A percentile compares a stretch with the other conserved stretches of the same genome.
These are phyloP conservation scores for Rhopilema esculentum DNA, from an alignment of 30 jellyfish, hydroid and myxozoan genomes.

Conservation along the genomic window DNA sequence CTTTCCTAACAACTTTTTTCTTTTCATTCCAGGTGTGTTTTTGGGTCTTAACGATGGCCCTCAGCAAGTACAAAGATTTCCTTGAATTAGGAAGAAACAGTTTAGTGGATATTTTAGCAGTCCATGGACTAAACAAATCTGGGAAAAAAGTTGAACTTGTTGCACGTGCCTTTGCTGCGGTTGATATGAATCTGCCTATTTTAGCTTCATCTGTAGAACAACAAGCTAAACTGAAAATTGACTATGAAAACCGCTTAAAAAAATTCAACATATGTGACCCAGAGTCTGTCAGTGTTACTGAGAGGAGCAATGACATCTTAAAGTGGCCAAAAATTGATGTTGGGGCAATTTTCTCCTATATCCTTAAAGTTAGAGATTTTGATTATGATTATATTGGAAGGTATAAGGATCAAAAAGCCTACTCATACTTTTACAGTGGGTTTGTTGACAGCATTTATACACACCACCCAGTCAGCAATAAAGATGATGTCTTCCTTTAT, in stretches of 20 bases:
- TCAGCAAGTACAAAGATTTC: background rate
- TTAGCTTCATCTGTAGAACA: constrained; percentile 2
- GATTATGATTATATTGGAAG: constrained; percentile 52
- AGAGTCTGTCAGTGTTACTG: background rate
- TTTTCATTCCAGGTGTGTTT: background rate
- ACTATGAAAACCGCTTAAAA: constrained; percentile 24
- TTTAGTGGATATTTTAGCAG: too few relatives aligned
- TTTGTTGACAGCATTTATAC: constrained; percentile 46
- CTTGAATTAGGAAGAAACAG: constrained; percentile 16
- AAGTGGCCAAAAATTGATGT: constrained; percentile 41
- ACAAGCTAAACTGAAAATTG: background rate
- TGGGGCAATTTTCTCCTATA: constrained; percentile 51
- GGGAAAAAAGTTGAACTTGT: constrained; percentile 40
- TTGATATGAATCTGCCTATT: constrained; percentile 11
- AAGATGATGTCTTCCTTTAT: constrained; percentile 9
- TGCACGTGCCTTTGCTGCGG: constrained; percentile 39
- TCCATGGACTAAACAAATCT: constrained; percentile 37
- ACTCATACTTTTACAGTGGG: constrained; percentile 54
- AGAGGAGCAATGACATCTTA: constrained; percentile 28
- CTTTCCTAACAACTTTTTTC: background rate
- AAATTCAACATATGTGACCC: constrained; percentile 42
- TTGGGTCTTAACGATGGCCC: background rate
- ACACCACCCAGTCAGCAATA: constrained; percentile 1
- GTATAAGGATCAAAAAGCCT: constrained; percentile 64
- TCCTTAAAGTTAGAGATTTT: constrained; percentile 46